Percentiles rank a stretch among this genome's conserved stretches.
Evolutionary conservation across 2,113 vertebrate genomes (phyloP).

Genomic region (Alectura lathami): DNA sequence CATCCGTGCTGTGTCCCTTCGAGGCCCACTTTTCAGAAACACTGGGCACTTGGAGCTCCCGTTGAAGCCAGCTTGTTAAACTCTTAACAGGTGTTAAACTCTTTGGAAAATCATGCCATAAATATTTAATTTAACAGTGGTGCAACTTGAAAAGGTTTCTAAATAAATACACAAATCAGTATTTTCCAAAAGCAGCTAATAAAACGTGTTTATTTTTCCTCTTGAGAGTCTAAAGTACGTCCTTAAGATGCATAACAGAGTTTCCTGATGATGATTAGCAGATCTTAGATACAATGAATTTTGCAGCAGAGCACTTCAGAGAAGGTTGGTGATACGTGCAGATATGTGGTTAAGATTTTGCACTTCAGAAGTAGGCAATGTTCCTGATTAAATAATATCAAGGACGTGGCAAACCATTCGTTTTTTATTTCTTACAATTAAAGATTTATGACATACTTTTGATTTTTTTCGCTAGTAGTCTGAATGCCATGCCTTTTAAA

Average conservation of each 20-base stretch:
- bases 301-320: slow-evolving; percentile 41
- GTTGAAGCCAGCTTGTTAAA: background rate
- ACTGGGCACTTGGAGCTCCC: background rate
- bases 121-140: slow-evolving; percentile 69
- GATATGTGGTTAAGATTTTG: background rate
- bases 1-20: background rate
- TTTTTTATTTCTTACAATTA: slow-evolving; percentile 23
- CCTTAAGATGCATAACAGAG: slow-evolving; percentile 58
- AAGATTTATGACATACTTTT: slow-evolving; percentile 43
- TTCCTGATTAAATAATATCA: slow-evolving; percentile 40
- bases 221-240: slow-evolving; percentile 55
- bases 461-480: slow-evolving; percentile 28
- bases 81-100: slow-evolving; percentile 51
- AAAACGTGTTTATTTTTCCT: slow-evolving; percentile 69
- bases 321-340: background rate
- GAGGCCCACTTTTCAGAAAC: background rate
- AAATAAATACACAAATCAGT: slow-evolving; percentile 66
- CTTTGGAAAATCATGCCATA: slow-evolving; percentile 52
- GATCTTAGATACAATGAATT: slow-evolving; percentile 40
- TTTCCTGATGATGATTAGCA: slow-evolving; percentile 64
- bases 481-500: slow-evolving; percentile 52
- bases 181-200: slow-evolving; percentile 71
- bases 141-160: slow-evolving; percentile 63
- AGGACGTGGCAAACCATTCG: slow-evolving; percentile 46
- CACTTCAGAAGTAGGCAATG: background rate